phyloP scores from a whole-genome alignment of 2,888 invertebrate species.

The Penaeus monodon region DNA sequence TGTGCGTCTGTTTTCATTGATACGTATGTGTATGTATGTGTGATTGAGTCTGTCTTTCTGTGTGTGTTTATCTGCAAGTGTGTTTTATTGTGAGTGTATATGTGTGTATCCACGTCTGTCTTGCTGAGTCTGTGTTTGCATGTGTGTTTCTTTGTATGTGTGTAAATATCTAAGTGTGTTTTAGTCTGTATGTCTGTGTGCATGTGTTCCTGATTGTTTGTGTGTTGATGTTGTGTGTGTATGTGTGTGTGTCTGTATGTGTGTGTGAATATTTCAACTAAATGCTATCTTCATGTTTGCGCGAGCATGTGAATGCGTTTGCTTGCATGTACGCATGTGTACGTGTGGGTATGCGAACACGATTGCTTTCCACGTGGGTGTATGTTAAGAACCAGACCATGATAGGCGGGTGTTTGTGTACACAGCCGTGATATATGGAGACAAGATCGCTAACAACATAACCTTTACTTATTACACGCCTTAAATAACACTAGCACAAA shows the following conservation, averaged over 20 bases:
- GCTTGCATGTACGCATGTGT: not conserved
- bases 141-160: not conserved
- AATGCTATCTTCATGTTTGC: not conserved
- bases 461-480: no score
- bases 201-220: not conserved
- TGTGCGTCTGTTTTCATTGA: not conserved
- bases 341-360: not conserved
- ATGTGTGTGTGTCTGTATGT: not conserved
- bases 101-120: no score
- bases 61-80: no score
- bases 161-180: not conserved
- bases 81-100: no score
- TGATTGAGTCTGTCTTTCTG: no score
- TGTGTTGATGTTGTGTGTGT: not conserved
- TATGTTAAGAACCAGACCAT: not conserved
- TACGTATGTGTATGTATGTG: not conserved
- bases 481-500: no score
- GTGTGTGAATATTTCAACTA: not conserved
- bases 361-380: not conserved
- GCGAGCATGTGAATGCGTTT: not conserved
- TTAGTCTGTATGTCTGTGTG: not conserved
- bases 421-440: not conserved
- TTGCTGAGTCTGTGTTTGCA: no score
- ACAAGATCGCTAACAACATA: no score
- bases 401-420: constrained; percentile 1